Evolutionary conservation across 2,797 vertebrate species (phyloP).

Genomic region (Acipenser oxyrinchus): DNA sequence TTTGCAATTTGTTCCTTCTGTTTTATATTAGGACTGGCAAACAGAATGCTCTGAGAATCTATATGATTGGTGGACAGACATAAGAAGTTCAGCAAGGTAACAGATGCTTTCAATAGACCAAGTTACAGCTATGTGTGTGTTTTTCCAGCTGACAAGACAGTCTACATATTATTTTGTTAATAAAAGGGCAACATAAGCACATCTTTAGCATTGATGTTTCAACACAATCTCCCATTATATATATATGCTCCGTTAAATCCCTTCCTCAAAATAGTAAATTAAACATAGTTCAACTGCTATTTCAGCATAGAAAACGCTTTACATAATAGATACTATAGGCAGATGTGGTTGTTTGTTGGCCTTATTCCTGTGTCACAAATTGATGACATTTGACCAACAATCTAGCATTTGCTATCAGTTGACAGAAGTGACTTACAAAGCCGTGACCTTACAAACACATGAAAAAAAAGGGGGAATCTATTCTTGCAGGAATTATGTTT

Average conservation of each 20-base stretch:
- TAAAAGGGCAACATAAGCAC: conserved; percentile 31
- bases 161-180: conserved; percentile 46
- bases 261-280: too few relatives aligned
- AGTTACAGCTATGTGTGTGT: conserved; percentile 50
- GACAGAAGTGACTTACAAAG: too few relatives aligned
- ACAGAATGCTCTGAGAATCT: conserved; percentile 20
- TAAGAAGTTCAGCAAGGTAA: conserved; percentile 33
- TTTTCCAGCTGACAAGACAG: conserved; percentile 56
- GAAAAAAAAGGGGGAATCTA: too few relatives aligned
- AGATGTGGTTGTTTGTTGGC: too few relatives aligned
- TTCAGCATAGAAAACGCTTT: too few relatives aligned
- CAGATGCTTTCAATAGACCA: conserved; percentile 45
- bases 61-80: conserved; percentile 14
- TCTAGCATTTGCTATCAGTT: too few relatives aligned
- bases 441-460: too few relatives aligned
- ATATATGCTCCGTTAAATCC: neutral
- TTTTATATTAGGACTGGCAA: conserved; percentile 41
- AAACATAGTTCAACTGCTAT: too few relatives aligned
- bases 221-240: neutral
- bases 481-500: too few relatives aligned
- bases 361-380: too few relatives aligned
- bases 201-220: neutral
- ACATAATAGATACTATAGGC: too few relatives aligned
- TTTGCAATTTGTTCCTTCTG: conserved; percentile 46
- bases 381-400: too few relatives aligned